phyloP scores from a whole-genome alignment of 2,888 invertebrate species.

The Hemaris fuciformis region DNA sequence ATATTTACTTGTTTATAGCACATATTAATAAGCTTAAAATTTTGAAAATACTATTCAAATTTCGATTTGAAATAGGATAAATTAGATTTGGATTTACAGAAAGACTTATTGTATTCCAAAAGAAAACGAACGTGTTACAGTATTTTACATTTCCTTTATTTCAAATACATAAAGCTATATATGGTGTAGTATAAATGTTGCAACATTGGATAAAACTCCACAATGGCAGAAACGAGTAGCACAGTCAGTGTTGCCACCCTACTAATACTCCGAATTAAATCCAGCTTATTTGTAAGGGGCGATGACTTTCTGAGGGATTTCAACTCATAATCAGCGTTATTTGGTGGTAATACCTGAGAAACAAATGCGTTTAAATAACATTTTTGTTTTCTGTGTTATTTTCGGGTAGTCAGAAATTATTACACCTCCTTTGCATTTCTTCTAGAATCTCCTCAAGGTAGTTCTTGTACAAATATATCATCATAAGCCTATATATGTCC shows the following conservation, averaged over 20 bases:
- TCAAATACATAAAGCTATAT: conserved; percentile 34
- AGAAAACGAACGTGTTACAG: no score
- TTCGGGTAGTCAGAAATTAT: no score
- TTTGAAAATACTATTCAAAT: no score
- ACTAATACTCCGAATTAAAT: conserved; percentile 50
- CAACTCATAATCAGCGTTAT: conserved; percentile 35
- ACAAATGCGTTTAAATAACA: background rate
- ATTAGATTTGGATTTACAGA: no score
- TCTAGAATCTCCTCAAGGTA: no score
- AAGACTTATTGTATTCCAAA: no score
- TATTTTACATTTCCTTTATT: conserved; percentile 24
- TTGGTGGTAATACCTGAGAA: conserved; percentile 62
- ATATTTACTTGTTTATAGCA: no score
- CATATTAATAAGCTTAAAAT: no score
- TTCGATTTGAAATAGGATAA: no score
- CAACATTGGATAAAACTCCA: conserved; percentile 61
- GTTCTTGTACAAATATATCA: no score
- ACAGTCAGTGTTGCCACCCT: conserved; percentile 49
- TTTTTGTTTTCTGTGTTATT: background rate
- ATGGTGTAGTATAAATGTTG: conserved; percentile 33
- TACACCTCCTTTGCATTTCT: no score
- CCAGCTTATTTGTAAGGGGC: conserved; percentile 37
- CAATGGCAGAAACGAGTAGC: conserved; percentile 41
- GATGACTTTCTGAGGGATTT: conserved; percentile 57
- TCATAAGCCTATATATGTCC: no score